Evolutionary conservation across 2,888 invertebrate species (phyloP).

Genomic region (Papilio elwesi): DNA sequence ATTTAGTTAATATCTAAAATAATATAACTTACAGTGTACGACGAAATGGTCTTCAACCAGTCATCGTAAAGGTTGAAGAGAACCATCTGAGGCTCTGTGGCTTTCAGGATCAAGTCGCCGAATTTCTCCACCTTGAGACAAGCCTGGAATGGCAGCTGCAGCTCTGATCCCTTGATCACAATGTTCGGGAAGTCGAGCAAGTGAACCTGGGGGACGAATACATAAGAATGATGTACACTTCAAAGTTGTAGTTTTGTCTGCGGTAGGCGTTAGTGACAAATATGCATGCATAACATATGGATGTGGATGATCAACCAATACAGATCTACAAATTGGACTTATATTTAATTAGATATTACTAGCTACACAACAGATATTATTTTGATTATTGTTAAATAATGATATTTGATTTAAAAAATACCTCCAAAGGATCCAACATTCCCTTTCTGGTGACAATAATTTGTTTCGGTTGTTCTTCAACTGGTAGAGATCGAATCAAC

Average conservation of each 20-base stretch:
- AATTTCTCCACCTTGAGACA: slow-evolving; percentile 99
- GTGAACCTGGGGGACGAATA: slow-evolving; percentile 87
- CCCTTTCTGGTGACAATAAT: slow-evolving; percentile 99
- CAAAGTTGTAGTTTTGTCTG: no score
- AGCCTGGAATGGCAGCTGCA: slow-evolving; percentile 99
- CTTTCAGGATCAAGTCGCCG: slow-evolving; percentile 99
- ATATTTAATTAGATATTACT: no score
- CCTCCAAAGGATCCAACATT: slow-evolving; percentile 99
- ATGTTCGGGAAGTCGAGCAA: slow-evolving; percentile 99
- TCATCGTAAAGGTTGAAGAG: slow-evolving; percentile 99
- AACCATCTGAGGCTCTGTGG: slow-evolving; percentile 99
- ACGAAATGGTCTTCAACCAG: slow-evolving; percentile 99
- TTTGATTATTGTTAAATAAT: no score
- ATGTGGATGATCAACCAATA: no score
- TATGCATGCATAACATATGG: no score
- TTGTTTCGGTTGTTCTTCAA: slow-evolving; percentile 99
- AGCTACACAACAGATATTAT: no score
- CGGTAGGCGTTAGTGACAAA: no score
- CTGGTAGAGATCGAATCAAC: slow-evolving; percentile 98
- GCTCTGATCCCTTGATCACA: slow-evolving; percentile 99
- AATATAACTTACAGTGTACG: slow-evolving; percentile 90
- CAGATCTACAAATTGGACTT: no score
- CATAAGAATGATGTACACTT: neutral
- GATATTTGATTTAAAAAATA: slow-evolving; percentile 45
- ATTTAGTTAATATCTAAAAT: no score